Evolutionary conservation across 2,888 invertebrate species (phyloP), one percentile per base, ranked within the genome.

Genomic region (Malachius bipustulatus): DNA sequence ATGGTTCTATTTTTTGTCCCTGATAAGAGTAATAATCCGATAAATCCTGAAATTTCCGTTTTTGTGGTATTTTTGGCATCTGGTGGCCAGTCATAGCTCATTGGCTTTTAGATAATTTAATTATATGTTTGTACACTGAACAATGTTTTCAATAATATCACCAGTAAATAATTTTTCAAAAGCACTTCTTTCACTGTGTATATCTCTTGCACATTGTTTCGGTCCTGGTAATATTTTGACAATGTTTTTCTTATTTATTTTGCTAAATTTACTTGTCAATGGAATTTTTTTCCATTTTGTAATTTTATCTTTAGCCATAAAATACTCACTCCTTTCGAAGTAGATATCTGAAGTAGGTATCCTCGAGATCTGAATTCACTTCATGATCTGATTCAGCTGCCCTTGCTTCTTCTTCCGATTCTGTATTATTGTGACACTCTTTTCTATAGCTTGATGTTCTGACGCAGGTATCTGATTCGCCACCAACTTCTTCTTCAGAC

Each of bases 1-100:
- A 34, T 48, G 47, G 31, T 40, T 47, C 33, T 40, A 37, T 37
- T 44, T 46, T 31, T 46, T 48, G 4, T n/a, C 32, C 45, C 48
- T 6, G 45, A 26, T 31, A 45, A 30, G 12, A 46, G 19, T 24
- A 45, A 33, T 15, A 44, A 36, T 11, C 46, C 43, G 8, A 46
- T 26, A 34, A 49, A 47, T 15, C 43, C 47, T 15, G 41, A 30
- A n/a, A 45, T 33, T 42, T 49, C 44, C 8, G 26, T 36, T 33
- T 40, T 36, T 32, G 42, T 41, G 26, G 30, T 30, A 26, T 46
- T 27, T 38, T 42, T 44, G 13, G 44, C 43, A 30, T 42, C 41
- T 38, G 45, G 19, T 33, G 10, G 14, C 24, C 44, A 24, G 4
- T 32, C 16, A 44, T 41, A 45, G 10, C 40, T 39, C 30, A 36